Conservation (phyloP, 1,140 invertebrate species). For the Telenomus remus region DNA sequence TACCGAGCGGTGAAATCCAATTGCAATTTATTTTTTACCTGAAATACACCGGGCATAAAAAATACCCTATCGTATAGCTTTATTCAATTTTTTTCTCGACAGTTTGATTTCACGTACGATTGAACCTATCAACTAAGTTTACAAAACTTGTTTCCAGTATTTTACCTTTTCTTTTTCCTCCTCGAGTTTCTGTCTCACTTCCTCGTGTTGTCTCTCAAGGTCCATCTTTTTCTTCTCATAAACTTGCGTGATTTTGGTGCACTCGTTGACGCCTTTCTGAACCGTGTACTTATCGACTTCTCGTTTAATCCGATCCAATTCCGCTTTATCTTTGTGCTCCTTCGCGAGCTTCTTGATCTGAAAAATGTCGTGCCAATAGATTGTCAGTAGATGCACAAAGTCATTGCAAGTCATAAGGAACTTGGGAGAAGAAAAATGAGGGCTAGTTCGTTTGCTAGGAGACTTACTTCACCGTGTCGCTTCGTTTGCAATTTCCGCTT, state of each 20-base stretch:
- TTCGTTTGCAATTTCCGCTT: constrained; percentile 88
- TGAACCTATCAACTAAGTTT: background rate
- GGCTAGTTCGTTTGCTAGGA: background rate
- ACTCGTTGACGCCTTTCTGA: constrained; percentile 88
- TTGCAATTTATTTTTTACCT: constrained; percentile 65
- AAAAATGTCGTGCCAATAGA: constrained; percentile 2
- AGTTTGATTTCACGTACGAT: constrained; percentile 1
- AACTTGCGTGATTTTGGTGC: constrained; percentile 83
- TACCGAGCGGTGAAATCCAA: constrained; percentile 69
- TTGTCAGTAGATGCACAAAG: no score
- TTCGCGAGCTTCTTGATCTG: constrained; percentile 83
- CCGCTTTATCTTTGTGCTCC: constrained; percentile 91
- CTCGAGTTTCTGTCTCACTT: constrained; percentile 81
- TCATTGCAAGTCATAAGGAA: no score
- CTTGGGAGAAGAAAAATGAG: no score
- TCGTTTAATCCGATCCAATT: constrained; percentile 86
- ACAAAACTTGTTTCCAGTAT: no score
- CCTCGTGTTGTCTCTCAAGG: constrained; percentile 85
- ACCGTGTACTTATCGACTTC: constrained; percentile 86
- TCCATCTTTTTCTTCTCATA: constrained; percentile 86
- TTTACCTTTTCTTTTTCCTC: constrained; percentile 83
- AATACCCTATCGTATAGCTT: no score
- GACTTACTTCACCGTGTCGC: constrained; percentile 86
- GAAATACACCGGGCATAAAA: constrained; percentile 7
- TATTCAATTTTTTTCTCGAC: background rate